Evolutionary conservation across 1,140 invertebrate genomes (phyloP), one percentile per base, ranked within the genome.

Genomic region (Galendromus occidentalis): DNA sequence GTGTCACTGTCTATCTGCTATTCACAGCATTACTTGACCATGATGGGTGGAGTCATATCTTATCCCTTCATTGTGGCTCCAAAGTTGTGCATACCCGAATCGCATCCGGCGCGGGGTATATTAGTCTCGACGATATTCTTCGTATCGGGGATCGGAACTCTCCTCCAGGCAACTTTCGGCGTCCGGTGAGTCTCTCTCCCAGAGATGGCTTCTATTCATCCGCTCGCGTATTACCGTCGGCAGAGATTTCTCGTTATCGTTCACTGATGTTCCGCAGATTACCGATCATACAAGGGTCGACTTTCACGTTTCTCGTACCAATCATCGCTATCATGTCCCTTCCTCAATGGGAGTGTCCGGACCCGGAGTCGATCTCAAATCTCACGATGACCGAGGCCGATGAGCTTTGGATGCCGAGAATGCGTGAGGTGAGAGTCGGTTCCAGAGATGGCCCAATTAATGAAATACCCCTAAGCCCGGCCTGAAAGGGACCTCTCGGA

Each of bases 41-140:
- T 90, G 85, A 87, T 91, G 42, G 87, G 86, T 0, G 85, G 85
- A 0, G 88, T 88, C 30, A 84, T 91, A 0, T 83, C 86, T 0
- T 86, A 88, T 66, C 87, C 88, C 0, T 86, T 90, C 68, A 84
- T 92, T 44, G 73, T 91, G 42, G 85, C 85, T 17, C 85, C 85
- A 1, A 82, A 84, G 0, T 76, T 91, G 1, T 91, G 88, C 73
- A 88, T 93, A 82, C 79, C 79, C 1, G 83, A 86, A 66, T 81
- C 84, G 44, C 85, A 88, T 74, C 85, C 86, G 0, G 81, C 84
- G n/a, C 78, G 83, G 47, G 85, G 82, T 67, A 81, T 88, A 70
- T 84, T 93, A 25, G 86, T 91, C 66, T 87, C 85, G 0, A 90
- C 88, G 0, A 87, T 89, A 80, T 88, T 91, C 65, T 88, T 92